A percentile compares a stretch with the other conserved stretches of the same genome.
These are phyloP conservation scores for Neosilurus hyrtlii DNA, from an alignment of 2,797 vertebrate species.

Conservation along the genomic window DNA sequence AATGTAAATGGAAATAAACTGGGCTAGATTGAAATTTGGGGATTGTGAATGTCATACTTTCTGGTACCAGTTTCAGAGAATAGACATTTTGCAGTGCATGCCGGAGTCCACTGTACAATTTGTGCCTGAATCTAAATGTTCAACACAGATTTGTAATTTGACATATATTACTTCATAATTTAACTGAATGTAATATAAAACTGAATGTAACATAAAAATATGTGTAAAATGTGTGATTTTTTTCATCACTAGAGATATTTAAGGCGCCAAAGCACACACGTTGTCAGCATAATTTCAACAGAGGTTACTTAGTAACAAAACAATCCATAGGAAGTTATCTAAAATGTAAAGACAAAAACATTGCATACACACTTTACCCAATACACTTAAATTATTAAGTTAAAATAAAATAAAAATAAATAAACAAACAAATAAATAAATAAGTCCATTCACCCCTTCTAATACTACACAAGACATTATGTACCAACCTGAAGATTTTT, in stretches of 20 bases:
- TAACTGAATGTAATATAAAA: neutral
- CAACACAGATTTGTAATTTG: neutral
- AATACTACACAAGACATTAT: neutral
- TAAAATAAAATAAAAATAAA: too few species aligned
- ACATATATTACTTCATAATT: neutral
- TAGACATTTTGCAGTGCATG: neutral
- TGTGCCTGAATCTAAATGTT: slow-evolving; percentile 47
- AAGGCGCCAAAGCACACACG: too few species aligned
- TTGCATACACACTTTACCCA: neutral
- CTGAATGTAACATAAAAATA: neutral
- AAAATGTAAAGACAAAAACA: slow-evolving; percentile 1
- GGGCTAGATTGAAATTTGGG: too few species aligned
- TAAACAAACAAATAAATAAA: too few species aligned
- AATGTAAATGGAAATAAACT: too few species aligned
- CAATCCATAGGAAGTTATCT: too few species aligned
- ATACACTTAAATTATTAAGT: neutral
- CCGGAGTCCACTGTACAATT: neutral
- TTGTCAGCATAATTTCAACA: neutral
- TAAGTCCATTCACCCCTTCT: neutral
- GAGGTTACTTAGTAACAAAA: neutral
- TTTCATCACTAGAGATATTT: neutral
- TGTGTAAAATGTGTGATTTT: neutral
- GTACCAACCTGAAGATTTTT: slow-evolving; percentile 76
- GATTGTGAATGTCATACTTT: too few species aligned
- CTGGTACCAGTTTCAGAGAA: too few species aligned